These are phyloP conservation scores for Agonum fuliginosum DNA, from an alignment of 2,888 invertebrate species.

Conservation along the genomic window DNA sequence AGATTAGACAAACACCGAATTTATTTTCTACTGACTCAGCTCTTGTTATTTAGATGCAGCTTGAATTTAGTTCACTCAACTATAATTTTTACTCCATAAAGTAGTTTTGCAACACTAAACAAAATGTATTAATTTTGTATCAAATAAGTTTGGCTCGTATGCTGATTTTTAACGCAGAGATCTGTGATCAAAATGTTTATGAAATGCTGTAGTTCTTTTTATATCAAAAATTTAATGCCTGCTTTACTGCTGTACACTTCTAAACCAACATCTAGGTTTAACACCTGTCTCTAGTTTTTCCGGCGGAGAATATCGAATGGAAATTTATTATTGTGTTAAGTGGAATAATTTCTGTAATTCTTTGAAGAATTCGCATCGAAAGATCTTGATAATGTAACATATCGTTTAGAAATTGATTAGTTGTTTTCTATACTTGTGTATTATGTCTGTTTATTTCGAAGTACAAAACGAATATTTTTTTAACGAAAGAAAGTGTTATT, in stretches of 20 bases:
- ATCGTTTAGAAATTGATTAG: slow-evolving; percentile 25
- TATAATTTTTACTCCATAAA: slow-evolving; percentile 2
- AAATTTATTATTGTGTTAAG: slow-evolving; percentile 28
- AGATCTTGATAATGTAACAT: slow-evolving; percentile 20
- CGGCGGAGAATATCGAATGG: slow-evolving; percentile 43
- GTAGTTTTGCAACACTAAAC: slow-evolving; percentile 7
- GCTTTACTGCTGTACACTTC: slow-evolving; percentile 31
- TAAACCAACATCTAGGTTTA: slow-evolving; percentile 39
- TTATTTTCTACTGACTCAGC: slow-evolving; percentile 2
- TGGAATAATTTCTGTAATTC: slow-evolving; percentile 47
- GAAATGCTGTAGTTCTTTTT: slow-evolving; percentile 51
- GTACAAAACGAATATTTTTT: slow-evolving; percentile 38
- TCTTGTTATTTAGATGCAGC: slow-evolving; percentile 10
- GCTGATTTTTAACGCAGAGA: slow-evolving; percentile 40
- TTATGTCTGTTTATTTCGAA: slow-evolving; percentile 8
- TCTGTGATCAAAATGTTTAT: slow-evolving; percentile 49
- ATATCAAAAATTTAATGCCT: slow-evolving; percentile 41
- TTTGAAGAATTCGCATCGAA: slow-evolving; percentile 33
- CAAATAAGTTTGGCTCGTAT: slow-evolving; percentile 45
- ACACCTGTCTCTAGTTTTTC: slow-evolving; percentile 31
- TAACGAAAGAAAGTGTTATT: slow-evolving; percentile 35
- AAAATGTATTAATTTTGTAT: slow-evolving; percentile 11
- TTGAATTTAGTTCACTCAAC: slow-evolving; percentile 16
- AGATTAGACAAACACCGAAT: slow-evolving; percentile 23
- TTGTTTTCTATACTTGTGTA: background rate